Conservation (phyloP, 2,888 invertebrate species). For the Pilophorus perplexus region DNA sequence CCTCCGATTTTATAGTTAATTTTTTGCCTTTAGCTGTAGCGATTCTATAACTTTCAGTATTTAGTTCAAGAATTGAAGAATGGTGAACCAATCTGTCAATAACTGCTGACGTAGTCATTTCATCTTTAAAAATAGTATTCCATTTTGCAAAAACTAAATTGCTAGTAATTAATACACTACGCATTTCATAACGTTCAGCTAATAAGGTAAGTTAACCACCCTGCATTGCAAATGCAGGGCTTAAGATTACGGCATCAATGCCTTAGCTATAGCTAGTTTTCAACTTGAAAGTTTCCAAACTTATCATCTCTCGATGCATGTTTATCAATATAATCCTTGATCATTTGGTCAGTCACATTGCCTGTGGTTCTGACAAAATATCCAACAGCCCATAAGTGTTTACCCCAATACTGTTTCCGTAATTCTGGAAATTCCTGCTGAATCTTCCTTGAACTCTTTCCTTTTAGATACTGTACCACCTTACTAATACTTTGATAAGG, state of each 20-base stretch:
- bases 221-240: slow-evolving; percentile 16
- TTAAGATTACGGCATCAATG: slow-evolving; percentile 18
- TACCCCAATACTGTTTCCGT: neutral
- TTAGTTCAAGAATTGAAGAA: no score
- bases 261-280: slow-evolving; percentile 14
- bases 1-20: no score
- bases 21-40: no score
- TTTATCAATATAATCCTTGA: slow-evolving; percentile 14
- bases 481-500: neutral
- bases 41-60: no score
- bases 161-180: no score
- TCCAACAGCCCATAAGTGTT: neutral
- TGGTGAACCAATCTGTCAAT: neutral
- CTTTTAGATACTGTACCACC: neutral
- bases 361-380: neutral
- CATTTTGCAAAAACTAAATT: no score
- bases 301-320: slow-evolving; percentile 5
- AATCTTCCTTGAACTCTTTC: neutral
- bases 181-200: no score
- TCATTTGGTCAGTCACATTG: neutral
- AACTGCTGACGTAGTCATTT: neutral
- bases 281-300: slow-evolving; percentile 7
- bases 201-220: neutral
- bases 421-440: neutral
- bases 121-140: neutral